Percentiles rank a stretch among this genome's conserved stretches.
phyloP scores from a whole-genome alignment of 2,113 vertebrate genomes.

The Capreolus pygargus region DNA sequence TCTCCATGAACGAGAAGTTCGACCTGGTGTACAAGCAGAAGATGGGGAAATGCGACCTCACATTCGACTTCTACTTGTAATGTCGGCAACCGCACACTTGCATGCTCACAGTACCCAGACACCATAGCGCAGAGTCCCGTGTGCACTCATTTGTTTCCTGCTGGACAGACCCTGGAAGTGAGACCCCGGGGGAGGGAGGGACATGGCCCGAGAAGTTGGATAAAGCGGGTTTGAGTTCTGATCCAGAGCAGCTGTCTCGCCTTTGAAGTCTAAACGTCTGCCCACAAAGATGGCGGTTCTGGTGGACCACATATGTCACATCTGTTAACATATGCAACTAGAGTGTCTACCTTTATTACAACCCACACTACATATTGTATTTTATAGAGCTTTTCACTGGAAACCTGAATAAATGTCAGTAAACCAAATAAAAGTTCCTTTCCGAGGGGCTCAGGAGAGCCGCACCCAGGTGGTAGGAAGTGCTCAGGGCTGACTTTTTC shows the following conservation, averaged over 20 bases:
- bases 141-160: conserved; percentile 77
- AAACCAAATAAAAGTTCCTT: conserved; percentile 75
- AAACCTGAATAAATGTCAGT: conserved; percentile 70
- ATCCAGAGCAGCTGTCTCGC: conserved; percentile 62
- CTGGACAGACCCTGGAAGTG: conserved; percentile 78
- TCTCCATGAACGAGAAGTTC: conserved; percentile 99
- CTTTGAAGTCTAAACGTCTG: conserved; percentile 59
- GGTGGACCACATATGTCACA: conserved; percentile 23
- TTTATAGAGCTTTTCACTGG: conserved; percentile 82
- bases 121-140: conserved; percentile 79
- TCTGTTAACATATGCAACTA: conserved; percentile 69
- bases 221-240: conserved; percentile 41
- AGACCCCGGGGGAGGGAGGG: conserved; percentile 46
- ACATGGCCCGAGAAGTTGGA: conserved; percentile 30
- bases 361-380: conserved; percentile 70
- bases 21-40: conserved; percentile 95
- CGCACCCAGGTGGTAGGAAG: conserved; percentile 66
- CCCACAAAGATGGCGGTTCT: conserved; percentile 49
- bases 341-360: conserved; percentile 64
- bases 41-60: conserved; percentile 97
- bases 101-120: conserved; percentile 76
- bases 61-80: conserved; percentile 95
- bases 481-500: conserved; percentile 76
- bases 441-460: conserved; percentile 70
- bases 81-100: conserved; percentile 58